Evolutionary conservation across 1,140 invertebrate species (phyloP), one percentile per base, ranked within the genome.

Genomic region (Arctopsyche grandis): DNA sequence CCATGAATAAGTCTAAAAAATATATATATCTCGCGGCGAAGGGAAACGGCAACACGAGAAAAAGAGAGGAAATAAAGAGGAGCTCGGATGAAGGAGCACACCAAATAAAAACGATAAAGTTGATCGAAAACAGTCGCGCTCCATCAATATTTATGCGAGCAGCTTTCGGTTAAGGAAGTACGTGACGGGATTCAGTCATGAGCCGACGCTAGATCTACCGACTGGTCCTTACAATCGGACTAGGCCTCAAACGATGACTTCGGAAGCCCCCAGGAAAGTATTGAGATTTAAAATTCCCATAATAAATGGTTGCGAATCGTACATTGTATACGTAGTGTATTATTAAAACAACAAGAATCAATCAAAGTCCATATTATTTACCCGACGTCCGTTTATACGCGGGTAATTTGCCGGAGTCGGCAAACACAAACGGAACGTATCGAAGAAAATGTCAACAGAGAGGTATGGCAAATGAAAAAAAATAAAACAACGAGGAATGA

Each of bases 41-140:
- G 24, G 63, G 21, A 66, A 29, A 22, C 24, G 63, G 63, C 7
- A 1, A 38, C 69, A 69, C 56, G 21, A 22, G 69, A 26, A 60
- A 79, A 66, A 58, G 46, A 69, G 63, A 43, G 60, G n/a, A 26
- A 69, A 70, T 38, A 46, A 58, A 70, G 56, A 66, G 43, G 76
- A 69, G 3, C 21, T 69, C 43, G 70, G 48, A 48, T 66, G 69
- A 70, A 58, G 74, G 38, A 77, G 29, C 69, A 77, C 69, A 79
- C 66, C 69, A 77, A 79, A 81, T 79, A 81, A 81, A 81, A 81
- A 77, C 80, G 78, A 81, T 81, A 81, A 79, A 77, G 66, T 77
- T 81, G 80, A 81, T 79, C 80, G 80, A 81, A 81, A 81, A 81
- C 80, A 81, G 80, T 79, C 78, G 74, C 78, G 78, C 56, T 73